These are phyloP conservation scores for Pyrgilauda ruficollis DNA, from an alignment of 2,113 vertebrate genomes.

Conservation along the genomic window DNA sequence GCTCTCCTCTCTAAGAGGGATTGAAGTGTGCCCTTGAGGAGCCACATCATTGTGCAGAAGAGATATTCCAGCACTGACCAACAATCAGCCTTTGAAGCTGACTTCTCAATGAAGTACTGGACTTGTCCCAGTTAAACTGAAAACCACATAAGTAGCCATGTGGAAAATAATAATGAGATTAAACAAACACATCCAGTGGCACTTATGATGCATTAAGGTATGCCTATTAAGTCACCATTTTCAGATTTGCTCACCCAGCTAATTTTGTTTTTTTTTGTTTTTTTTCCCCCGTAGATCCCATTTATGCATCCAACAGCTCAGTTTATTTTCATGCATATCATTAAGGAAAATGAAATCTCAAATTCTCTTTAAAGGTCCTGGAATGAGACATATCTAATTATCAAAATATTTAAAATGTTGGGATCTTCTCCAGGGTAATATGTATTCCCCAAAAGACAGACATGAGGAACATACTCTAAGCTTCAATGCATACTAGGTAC, in stretches of 20 bases:
- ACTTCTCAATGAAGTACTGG: not conserved
- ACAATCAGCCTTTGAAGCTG: not conserved
- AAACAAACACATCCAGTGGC: not conserved
- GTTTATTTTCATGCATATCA: not conserved
- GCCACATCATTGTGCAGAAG: not conserved
- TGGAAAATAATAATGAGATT: not conserved
- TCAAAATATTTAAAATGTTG: not conserved
- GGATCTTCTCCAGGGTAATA: not conserved
- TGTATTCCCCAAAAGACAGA: not conserved
- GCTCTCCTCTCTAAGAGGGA: not conserved
- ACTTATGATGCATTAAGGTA: not conserved
- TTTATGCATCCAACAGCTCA: not conserved
- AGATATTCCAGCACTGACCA: not conserved
- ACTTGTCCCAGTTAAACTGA: not conserved
- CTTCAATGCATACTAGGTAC: not conserved
- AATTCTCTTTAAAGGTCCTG: not conserved
- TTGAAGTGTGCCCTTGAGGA: not conserved
- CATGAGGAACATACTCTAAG: not conserved
- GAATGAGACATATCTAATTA: not conserved
- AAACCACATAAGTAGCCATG: not conserved
- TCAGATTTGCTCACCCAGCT: not conserved
- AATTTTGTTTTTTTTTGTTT: not conserved
- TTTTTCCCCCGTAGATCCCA: not conserved
- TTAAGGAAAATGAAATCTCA: slow-evolving; percentile 13
- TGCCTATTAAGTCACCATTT: not conserved